phyloP scores from a whole-genome alignment of 2,888 invertebrate genomes.

The Ferrisia virgata region DNA sequence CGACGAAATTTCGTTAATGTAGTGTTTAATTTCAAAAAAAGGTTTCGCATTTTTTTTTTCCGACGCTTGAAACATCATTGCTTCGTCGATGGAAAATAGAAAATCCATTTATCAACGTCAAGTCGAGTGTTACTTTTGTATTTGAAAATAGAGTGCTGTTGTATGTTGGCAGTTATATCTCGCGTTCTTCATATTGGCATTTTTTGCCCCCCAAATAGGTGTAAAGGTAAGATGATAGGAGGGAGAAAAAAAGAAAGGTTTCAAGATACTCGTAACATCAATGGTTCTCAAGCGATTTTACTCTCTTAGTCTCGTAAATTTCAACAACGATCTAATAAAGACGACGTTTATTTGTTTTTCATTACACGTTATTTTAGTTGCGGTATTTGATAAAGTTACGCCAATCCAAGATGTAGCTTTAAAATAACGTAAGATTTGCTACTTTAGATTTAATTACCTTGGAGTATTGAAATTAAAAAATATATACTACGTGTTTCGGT shows the following conservation, averaged over 20 bases:
- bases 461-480: too few species aligned
- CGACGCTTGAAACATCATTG: neutral
- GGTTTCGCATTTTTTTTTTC: neutral
- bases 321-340: neutral
- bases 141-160: constrained; percentile 6
- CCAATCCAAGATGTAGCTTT: too few species aligned
- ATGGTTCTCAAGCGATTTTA: constrained; percentile 16
- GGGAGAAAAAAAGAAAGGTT: neutral
- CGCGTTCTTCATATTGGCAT: constrained; percentile 23
- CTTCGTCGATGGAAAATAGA: neutral
- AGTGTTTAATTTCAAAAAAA: neutral
- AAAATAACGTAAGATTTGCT: too few species aligned
- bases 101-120: constrained; percentile 23
- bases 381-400: too few species aligned
- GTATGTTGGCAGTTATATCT: constrained; percentile 3
- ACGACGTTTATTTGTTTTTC: neutral
- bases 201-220: neutral
- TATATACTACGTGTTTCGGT: too few species aligned
- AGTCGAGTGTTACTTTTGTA: constrained; percentile 18
- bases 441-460: too few species aligned
- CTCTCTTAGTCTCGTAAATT: neutral
- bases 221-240: neutral
- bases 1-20: neutral
- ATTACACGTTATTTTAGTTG: neutral
- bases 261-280: neutral